Evolutionary conservation across 37 sponge, comb jelly and placozoan genomes (phyloP).

Genomic region (Aphrocallistes beatrix): DNA sequence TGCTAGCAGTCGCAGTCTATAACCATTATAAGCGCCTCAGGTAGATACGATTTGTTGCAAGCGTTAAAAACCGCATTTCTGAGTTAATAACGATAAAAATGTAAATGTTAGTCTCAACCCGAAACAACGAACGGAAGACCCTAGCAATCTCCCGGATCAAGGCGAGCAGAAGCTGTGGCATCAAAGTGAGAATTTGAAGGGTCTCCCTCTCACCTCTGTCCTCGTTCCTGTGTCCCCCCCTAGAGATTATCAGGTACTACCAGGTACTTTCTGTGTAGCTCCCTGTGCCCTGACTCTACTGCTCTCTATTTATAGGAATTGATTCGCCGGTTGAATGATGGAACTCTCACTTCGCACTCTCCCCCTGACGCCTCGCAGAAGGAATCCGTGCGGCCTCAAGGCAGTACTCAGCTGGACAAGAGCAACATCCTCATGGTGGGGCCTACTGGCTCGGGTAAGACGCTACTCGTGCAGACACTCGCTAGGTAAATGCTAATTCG

Average conservation of each 20-base stretch:
- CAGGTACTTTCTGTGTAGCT: neutral
- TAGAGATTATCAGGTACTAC: neutral
- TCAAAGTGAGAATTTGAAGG: neutral
- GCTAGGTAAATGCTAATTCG: neutral
- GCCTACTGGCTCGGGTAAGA: conserved; percentile 91
- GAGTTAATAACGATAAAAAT: no score
- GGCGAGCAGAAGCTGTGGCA: conserved; percentile 15
- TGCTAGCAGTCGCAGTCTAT: conserved; percentile 92
- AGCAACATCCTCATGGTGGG: conserved; percentile 94
- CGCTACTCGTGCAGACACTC: neutral
- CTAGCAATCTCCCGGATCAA: no score
- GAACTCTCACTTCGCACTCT: neutral
- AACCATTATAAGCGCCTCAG: conserved; percentile 94
- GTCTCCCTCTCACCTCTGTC: neutral
- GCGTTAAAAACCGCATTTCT: no score
- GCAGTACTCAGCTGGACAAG: conserved; percentile 59
- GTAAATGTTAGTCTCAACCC: no score
- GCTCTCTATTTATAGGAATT: neutral
- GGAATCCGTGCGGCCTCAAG: no score
- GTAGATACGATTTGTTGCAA: no score
- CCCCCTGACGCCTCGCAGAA: no score
- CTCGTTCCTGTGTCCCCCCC: neutral
- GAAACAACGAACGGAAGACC: no score
- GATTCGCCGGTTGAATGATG: neutral
- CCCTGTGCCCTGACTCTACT: neutral